phyloP scores from a whole-genome alignment of 2,113 vertebrate species.

The Nibea coibor region DNA sequence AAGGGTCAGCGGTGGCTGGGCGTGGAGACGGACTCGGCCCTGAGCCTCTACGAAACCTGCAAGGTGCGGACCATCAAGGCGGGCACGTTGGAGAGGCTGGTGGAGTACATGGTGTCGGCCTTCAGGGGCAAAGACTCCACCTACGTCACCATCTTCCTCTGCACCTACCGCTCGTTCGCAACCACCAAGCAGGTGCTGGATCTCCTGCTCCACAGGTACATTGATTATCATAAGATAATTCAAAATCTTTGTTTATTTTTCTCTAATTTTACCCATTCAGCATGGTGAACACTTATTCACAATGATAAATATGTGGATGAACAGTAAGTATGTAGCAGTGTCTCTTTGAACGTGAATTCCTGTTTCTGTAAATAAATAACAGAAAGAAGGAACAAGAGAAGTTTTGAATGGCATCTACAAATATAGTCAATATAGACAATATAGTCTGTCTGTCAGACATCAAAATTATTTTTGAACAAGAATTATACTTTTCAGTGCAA shows the following conservation, averaged over 20 bases:
- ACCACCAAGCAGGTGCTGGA: conserved; percentile 96
- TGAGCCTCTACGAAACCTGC: conserved; percentile 96
- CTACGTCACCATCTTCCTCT: conserved; percentile 98
- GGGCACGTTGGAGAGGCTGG: conserved; percentile 95
- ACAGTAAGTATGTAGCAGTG: not conserved
- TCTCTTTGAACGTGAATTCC: not conserved
- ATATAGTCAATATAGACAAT: too few species aligned
- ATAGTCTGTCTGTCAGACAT: not conserved
- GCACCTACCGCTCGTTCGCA: conserved; percentile 96
- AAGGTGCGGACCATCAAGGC: conserved; percentile 97
- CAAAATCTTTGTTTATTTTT: not conserved
- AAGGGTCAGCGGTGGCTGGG: conserved; percentile 99
- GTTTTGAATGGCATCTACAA: not conserved
- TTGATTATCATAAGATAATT: not conserved
- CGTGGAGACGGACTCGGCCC: conserved; percentile 91
- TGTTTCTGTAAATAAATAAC: not conserved
- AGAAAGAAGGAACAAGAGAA: not conserved
- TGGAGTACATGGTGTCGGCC: conserved; percentile 97
- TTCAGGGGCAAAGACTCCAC: conserved; percentile 97
- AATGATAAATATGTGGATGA: not conserved
- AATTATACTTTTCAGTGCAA: not conserved
- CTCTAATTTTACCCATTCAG: not conserved
- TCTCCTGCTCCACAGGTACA: conserved; percentile 91
- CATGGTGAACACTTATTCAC: not conserved
- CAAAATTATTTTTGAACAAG: not conserved